Evolutionary conservation across 2,888 invertebrate genomes (phyloP).

Genomic region (Drosophila paranaensis): DNA sequence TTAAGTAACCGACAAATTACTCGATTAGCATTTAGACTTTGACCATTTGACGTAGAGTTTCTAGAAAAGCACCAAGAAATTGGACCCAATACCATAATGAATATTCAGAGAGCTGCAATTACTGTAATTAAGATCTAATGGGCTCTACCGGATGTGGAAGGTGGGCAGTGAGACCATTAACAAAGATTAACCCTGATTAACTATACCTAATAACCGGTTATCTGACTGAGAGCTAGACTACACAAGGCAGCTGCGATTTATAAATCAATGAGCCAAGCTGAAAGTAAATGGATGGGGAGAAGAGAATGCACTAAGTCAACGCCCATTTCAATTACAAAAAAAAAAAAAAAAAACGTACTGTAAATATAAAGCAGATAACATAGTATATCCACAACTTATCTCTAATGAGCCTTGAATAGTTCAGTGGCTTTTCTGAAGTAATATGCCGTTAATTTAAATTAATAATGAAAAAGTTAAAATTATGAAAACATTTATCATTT

Average conservation of each 20-base stretch:
- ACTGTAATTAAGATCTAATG: slow-evolving; percentile 45
- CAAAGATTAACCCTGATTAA: slow-evolving; percentile 13
- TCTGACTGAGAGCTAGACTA: slow-evolving; percentile 11
- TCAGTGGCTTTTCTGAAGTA: slow-evolving; percentile 32
- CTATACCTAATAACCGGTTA: slow-evolving; percentile 49
- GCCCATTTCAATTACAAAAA: slow-evolving; percentile 1
- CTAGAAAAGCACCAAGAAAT: slow-evolving; percentile 3
- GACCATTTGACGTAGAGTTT: slow-evolving; percentile 8
- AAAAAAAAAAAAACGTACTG: background rate
- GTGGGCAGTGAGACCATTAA: slow-evolving; percentile 35
- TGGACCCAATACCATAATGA: slow-evolving; percentile 27
- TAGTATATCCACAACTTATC: slow-evolving; percentile 25
- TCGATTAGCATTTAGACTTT: slow-evolving; percentile 26
- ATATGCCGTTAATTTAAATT: slow-evolving; percentile 13
- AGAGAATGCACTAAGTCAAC: slow-evolving; percentile 4
- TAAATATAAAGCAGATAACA: slow-evolving; percentile 16
- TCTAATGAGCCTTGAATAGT: slow-evolving; percentile 33
- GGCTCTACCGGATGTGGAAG: slow-evolving; percentile 48
- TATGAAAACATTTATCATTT: slow-evolving; percentile 12
- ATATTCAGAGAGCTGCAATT: slow-evolving; percentile 40
- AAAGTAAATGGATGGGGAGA: slow-evolving; percentile 15
- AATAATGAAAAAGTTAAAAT: slow-evolving; percentile 10
- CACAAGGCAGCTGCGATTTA: slow-evolving; percentile 19
- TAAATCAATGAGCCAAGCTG: slow-evolving; percentile 33
- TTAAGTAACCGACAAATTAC: slow-evolving; percentile 4